Base-by-base conservation (phyloP, 2,797 vertebrate genomes). In the Malacoraja senta region DNA sequence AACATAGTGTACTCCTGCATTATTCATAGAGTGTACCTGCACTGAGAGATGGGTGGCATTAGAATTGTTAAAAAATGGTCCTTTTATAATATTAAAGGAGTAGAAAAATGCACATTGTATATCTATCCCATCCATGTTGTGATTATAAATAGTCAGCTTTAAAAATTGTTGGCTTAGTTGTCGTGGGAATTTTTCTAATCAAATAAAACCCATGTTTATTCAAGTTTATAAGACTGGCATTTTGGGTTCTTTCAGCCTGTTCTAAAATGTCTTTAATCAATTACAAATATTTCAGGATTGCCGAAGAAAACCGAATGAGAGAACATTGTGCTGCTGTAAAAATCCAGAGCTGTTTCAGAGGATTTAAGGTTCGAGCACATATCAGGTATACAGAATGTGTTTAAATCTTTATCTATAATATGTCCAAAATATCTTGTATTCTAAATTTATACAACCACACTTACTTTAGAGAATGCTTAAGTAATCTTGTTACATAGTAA, bases 291-390 rank as follows among this genome's bases (percentile, higher is more conserved):
- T 95, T 93, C 93, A 99, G 99, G 32, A 94, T 94, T 94, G 95
- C 96, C 15, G 97, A 98, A 94, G 95, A 96, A 94, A 95, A 96
- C 93, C 96, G 97, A 94, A 94, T 94, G 94, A 94, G 4, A 58
- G 96, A 98, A 93, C 95, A 97, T 94, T 93, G 95, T 29, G 97
- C 98, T 4, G 97, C 97, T 53, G 94, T 96, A 93, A 95, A 78
- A 94, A 98, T 99, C 93, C 98, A 99, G 96, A 97, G 98, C 96
- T 98, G 97, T 97, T 97, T 98, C 95, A 96, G 97, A 96, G 97
- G 97, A 93, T 97, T 96, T 93, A 96, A 94, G 94, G 96, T 97
- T 68, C 97, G 97, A 79, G 96, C 96, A 24, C 97, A 97, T 94
- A 94, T 99, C 93, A 97, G 98, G 98, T 99, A 96, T 68, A 32